Evolutionary conservation across 2,113 vertebrate species (phyloP), one percentile per base, ranked within the genome.

Genomic region (Eublepharis macularius): DNA sequence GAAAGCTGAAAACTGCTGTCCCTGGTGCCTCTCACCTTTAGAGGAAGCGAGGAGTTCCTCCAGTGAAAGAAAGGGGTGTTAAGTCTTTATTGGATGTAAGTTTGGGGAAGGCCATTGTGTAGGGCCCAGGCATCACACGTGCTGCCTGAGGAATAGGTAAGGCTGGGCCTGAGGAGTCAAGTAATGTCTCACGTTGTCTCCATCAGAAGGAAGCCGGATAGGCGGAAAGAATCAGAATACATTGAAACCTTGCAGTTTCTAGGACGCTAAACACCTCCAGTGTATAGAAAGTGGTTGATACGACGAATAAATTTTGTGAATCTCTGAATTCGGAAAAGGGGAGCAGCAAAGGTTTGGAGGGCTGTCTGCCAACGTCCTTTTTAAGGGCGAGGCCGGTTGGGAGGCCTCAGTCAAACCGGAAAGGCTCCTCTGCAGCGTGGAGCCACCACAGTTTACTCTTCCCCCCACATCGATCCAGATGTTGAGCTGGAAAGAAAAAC

Each of bases 401-500:
- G 32, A n/a, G 34, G 68, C 68, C 54, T 82, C 76, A 32, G 70
- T 29, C 24, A 39, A 19, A 24, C 49, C 60, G 73, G 63, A 77
- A 82, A 51, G 39, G 36, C 34, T 60, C 51, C 60, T 41, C n/a
- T 1, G 39, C 24, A 32, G 63, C 65, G 8, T 16, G 17, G 51
- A 70, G 63, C 80, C 75, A 21, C 66, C 29, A 24, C 26, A 26
- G 81, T 51, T 63, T 17, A 24, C 51, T 74, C 86, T 87, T 63
- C 26, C 68, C 51, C 57, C 51, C 75, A 24, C 69, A 17, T 54
- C 49, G 34, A 14, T 45, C 89, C 92, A 92, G 87, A 92, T 91
- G 83, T 87, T 86, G 87, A 86, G 88, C 85, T 0, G 4, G 83
- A 87, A 92, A 91, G 82, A 85, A 90, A 88, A 90, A 80, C 81